phyloP scores from a whole-genome alignment of 2,113 vertebrate species.

The Globicephala melas region DNA sequence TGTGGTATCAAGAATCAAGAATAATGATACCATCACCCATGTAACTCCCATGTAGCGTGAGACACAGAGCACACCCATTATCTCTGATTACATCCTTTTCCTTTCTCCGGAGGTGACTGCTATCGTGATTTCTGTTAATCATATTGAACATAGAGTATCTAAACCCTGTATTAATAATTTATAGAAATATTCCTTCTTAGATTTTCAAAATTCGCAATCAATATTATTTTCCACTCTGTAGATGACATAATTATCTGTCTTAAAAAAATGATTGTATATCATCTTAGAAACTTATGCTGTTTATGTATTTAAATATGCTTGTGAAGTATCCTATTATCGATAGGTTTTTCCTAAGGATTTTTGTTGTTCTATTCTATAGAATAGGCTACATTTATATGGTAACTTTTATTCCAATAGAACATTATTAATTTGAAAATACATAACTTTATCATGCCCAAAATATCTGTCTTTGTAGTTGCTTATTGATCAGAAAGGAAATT shows the following conservation, averaged over 20 bases:
- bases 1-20: not conserved
- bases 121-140: not conserved
- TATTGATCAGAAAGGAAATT: not conserved
- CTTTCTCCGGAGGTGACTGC: not conserved
- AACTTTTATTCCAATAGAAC: not conserved
- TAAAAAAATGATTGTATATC: not conserved
- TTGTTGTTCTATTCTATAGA: not conserved
- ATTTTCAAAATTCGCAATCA: not conserved
- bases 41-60: accelerated
- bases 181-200: not conserved
- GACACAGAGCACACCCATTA: accelerated
- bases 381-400: not conserved
- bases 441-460: not conserved
- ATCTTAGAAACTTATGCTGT: not conserved
- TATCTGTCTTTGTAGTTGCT: not conserved
- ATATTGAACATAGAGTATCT: not conserved
- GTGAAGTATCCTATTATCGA: not conserved
- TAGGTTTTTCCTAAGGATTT: not conserved
- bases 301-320: not conserved
- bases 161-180: not conserved
- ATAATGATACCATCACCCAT: no score
- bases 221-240: not conserved
- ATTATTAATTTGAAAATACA: not conserved
- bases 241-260: not conserved
- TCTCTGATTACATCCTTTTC: not conserved